A percentile compares a stretch with the other conserved stretches of the same genome.
These are phyloP conservation scores for Enteromius afrohamiltoni DNA, from an alignment of 2,797 vertebrate species.

Conservation along the genomic window DNA sequence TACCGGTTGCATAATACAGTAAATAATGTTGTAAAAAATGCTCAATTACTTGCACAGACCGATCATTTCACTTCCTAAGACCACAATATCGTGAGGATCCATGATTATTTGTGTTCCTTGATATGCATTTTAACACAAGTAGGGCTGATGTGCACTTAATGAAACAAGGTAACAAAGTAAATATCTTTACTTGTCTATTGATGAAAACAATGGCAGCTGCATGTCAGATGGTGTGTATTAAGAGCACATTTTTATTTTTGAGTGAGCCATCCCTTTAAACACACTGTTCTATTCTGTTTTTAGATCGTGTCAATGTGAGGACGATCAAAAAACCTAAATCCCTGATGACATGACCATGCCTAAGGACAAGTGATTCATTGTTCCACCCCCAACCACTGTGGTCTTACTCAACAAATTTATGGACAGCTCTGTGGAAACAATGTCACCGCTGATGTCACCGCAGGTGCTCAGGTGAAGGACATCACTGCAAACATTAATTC, in stretches of 20 bases:
- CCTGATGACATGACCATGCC: background rate
- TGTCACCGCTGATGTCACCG: background rate
- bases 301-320: background rate
- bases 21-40: background rate
- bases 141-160: background rate
- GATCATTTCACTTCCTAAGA: background rate
- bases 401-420: background rate
- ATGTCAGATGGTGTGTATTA: background rate
- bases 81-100: background rate
- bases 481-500: background rate
- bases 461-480: background rate
- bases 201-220: background rate
- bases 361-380: background rate
- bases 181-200: background rate
- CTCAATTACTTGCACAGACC: background rate
- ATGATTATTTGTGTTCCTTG: background rate
- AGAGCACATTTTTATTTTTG: background rate
- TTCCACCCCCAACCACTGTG: background rate
- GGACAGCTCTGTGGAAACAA: background rate
- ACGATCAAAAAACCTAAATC: background rate
- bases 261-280: background rate
- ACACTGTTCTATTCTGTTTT: background rate
- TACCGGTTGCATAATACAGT: background rate
- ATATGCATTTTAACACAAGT: background rate
- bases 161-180: background rate